Percentiles rank a stretch among this genome's conserved stretches.
phyloP scores from a whole-genome alignment of 2,888 invertebrate genomes.

The Malthinus flaveolus region DNA sequence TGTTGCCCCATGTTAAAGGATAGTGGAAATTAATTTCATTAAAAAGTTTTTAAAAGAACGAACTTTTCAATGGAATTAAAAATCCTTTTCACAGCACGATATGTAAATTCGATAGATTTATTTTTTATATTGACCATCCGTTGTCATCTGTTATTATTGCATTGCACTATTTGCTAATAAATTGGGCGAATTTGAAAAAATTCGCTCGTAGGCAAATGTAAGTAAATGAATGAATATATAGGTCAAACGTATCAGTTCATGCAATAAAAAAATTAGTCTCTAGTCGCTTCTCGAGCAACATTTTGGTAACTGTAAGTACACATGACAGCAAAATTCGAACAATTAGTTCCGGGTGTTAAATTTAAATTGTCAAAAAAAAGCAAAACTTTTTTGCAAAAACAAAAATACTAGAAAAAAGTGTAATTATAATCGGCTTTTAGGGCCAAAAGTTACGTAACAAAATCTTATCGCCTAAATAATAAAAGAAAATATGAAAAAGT shows the following conservation, averaged over 20 bases:
- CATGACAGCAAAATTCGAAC: neutral
- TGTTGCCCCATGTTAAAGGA: slow-evolving; percentile 38
- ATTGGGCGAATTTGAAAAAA: neutral
- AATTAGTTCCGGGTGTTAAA: neutral
- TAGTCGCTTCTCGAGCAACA: too few species aligned
- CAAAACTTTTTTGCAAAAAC: neutral
- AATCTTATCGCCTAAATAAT: slow-evolving; percentile 3
- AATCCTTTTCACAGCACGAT: slow-evolving; percentile 51
- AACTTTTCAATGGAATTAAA: slow-evolving; percentile 28
- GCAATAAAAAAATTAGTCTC: too few species aligned
- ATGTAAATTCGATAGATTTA: slow-evolving; percentile 51
- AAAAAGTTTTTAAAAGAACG: slow-evolving; percentile 5
- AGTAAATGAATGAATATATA: too few species aligned
- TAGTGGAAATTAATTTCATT: slow-evolving; percentile 32
- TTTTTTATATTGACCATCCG: slow-evolving; percentile 34
- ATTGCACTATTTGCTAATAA: slow-evolving; percentile 39
- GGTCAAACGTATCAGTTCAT: too few species aligned
- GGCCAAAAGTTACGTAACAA: neutral
- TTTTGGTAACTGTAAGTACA: too few species aligned
- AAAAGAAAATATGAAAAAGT: slow-evolving; percentile 1
- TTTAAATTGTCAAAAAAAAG: neutral
- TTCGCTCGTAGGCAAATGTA: too few species aligned
- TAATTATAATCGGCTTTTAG: too few species aligned
- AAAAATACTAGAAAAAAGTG: too few species aligned
- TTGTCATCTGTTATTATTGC: slow-evolving; percentile 38